These are phyloP conservation scores for Carterocephalus palaemon DNA, from an alignment of 2,888 invertebrate genomes.

Conservation along the genomic window DNA sequence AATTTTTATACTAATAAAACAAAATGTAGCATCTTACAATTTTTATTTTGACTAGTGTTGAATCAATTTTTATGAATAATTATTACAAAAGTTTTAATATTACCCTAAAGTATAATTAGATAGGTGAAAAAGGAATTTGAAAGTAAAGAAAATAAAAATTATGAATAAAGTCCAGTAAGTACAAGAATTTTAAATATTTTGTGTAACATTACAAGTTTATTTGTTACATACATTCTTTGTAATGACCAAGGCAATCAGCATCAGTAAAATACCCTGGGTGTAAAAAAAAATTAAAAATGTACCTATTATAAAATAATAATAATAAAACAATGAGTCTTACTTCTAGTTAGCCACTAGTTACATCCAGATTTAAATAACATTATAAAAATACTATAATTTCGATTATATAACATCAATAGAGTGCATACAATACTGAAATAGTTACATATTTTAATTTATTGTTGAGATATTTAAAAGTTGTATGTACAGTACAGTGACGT, in stretches of 20 bases:
- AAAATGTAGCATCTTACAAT: slow-evolving; percentile 29
- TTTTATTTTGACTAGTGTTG: slow-evolving; percentile 65
- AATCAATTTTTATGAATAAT: slow-evolving; percentile 48
- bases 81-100: slow-evolving; percentile 34
- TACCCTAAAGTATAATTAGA: slow-evolving; percentile 25
- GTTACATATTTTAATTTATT: too few relatives aligned
- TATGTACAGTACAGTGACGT: too few relatives aligned
- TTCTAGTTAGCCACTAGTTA: not conserved
- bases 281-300: not conserved
- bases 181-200: slow-evolving; percentile 1
- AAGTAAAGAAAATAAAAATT: slow-evolving; percentile 1
- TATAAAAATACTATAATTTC: not conserved
- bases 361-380: slow-evolving; percentile 7
- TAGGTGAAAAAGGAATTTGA: too few relatives aligned
- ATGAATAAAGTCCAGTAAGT: not conserved
- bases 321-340: not conserved
- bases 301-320: not conserved
- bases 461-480: not conserved
- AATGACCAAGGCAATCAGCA: too few relatives aligned
- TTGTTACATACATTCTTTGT: too few relatives aligned
- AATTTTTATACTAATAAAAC: slow-evolving; percentile 29
- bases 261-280: too few relatives aligned
- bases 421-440: slow-evolving; percentile 13
- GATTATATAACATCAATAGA: not conserved
- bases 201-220: too few relatives aligned